These are phyloP conservation scores for Aelia acuminata DNA, from an alignment of 2,888 invertebrate species.

Conservation along the genomic window DNA sequence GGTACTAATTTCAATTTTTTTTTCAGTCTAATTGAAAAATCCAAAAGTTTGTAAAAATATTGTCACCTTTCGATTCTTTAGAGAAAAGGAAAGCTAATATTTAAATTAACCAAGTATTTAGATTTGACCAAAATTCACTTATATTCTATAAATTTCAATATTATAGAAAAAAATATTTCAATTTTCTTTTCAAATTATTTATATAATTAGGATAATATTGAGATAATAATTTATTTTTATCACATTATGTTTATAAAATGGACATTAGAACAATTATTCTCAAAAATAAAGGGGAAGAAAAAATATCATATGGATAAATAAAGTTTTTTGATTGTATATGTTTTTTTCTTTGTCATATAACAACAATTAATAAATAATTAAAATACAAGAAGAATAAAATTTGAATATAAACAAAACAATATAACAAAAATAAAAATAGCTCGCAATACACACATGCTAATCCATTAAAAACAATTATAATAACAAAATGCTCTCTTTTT, in stretches of 20 bases:
- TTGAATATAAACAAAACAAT: conserved; percentile 18
- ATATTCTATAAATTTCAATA: background rate
- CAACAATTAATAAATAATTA: conserved; percentile 36
- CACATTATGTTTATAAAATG: background rate
- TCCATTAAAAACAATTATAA: background rate
- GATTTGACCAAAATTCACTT: background rate
- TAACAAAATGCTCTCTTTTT: conserved; percentile 14
- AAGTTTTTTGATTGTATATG: background rate
- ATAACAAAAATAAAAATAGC: conserved; percentile 44
- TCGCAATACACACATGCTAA: background rate
- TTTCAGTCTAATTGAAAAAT: background rate
- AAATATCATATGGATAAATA: background rate
- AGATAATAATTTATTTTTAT: conserved; percentile 4
- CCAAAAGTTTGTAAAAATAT: background rate
- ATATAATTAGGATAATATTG: background rate
- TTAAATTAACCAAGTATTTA: background rate
- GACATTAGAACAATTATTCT: background rate
- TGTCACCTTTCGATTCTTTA: background rate
- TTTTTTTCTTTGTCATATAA: background rate
- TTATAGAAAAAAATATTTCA: background rate
- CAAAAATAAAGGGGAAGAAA: background rate
- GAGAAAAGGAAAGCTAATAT: background rate
- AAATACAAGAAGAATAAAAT: conserved; percentile 3
- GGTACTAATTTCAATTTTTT: background rate
- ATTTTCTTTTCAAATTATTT: background rate